Percentiles rank a stretch among this genome's conserved stretches.
Evolutionary conservation across 2,888 invertebrate genomes (phyloP).

Genomic region (Amiota minor): DNA sequence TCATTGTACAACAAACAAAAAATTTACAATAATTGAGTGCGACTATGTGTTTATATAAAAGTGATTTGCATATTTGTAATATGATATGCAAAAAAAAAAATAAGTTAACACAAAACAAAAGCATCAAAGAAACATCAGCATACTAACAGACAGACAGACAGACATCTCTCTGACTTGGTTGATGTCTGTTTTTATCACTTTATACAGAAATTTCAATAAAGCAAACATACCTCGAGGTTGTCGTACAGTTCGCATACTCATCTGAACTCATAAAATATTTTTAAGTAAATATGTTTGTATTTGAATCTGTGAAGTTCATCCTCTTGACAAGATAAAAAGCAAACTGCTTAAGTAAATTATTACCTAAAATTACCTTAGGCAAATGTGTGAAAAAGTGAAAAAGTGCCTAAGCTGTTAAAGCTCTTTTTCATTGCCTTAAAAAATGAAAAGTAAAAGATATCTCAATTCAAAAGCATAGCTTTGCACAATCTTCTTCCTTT

Average conservation of each 20-base stretch:
- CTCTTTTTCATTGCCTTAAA: not conserved
- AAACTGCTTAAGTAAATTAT: constrained; percentile 24
- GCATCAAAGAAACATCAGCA: no score
- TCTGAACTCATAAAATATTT: not conserved
- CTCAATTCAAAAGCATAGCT: no score
- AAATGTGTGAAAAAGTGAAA: constrained; percentile 19
- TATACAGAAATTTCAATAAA: constrained; percentile 61
- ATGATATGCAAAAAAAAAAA: no score
- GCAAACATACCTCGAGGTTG: constrained; percentile 27
- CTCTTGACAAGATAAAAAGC: not conserved
- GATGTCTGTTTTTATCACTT: not conserved
- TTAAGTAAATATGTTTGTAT: not conserved
- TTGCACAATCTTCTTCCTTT: no score
- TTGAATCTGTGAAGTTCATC: not conserved
- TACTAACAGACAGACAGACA: no score
- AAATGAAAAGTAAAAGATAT: not conserved
- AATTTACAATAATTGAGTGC: no score
- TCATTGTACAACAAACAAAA: not conserved
- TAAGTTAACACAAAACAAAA: no score
- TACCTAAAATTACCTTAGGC: constrained; percentile 24
- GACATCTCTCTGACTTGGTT: not conserved
- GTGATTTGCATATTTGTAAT: no score
- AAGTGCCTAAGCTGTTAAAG: constrained; percentile 15
- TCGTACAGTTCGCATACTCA: not conserved
- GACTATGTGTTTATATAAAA: no score